Evolutionary conservation across 2,888 invertebrate genomes (phyloP), one percentile per base, ranked within the genome.

Genomic region (Cataglyphis altisquamis): DNA sequence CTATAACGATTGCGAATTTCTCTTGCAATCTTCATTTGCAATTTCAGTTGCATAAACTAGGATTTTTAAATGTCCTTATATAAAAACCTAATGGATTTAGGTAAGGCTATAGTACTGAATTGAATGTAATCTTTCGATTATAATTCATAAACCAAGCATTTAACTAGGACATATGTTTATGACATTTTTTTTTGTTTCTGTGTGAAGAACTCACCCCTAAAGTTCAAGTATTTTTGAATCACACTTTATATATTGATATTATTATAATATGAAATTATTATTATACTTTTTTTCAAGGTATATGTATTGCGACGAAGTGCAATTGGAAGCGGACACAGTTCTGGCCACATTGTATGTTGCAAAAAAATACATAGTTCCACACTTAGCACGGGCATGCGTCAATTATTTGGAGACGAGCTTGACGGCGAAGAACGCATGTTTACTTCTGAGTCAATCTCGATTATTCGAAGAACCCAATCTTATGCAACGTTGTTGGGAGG

Each of bases 401-500:
- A 98, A 97, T 95, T 99, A 98, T 95, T 96, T 99, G 94, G 99
- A 99, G 96, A 98, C 98, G 90, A 98, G 98, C 95, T 96, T 99
- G 89, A 99, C 98, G 90, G 99, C 99, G 91, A 98, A 98, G 95
- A 99, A 99, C 96, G 99, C 99, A 89, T 99, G 99, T 95, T 96
- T 99, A 90, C 96, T 99, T 90, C 96, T 99, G 92, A 98, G 98
- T 95, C 99, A 99, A 95, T 98, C 98, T 88, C 96, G 98, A 91
- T 96, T 99, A 84, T 99, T 99, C 96, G 99, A 99, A 95, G 99
- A 99, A 95, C 98, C 98, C 83, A 99, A 99, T 94, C 96, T 99
- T 91, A 99, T 99, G 98, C 98, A 98, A 95, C 96, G 98, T 91
- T 98, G 98, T 96, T 98, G 98, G 98, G 98, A 98, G 96, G 99